Evolutionary conservation across 2,113 vertebrate genomes (phyloP), one percentile per base, ranked within the genome.

Genomic region (Phrynocephalus versicolor): DNA sequence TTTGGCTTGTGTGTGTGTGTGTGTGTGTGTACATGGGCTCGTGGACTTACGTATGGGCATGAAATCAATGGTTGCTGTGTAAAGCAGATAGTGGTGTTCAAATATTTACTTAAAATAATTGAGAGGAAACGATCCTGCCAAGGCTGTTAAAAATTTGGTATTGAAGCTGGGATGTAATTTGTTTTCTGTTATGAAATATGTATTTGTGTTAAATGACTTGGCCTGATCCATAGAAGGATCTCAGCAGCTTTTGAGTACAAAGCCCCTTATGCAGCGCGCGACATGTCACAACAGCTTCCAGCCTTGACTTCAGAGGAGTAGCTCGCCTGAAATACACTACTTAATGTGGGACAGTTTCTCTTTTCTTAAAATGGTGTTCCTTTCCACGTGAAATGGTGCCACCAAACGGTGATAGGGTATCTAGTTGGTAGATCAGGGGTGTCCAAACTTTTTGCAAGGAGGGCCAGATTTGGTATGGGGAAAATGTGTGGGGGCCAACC

Each of bases 31-130:
- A 58, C 90, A 82, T 88, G 76, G 57, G 85, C 21, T 33, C 3
- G 18, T 35, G 18, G 6, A 57, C 67, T 25, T 58, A 13, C 27
- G 67, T 15, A 37, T 55, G 60, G 35, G 33, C 75, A 25, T 27
- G 23, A 45, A 85, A 80, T 55, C 72, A 79, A 79, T 80, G 16
- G 58, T 73, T 35, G 57, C 71, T 90, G 86, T 78, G 85, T 79
- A 84, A 90, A 89, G 91, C 71, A 89, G 89, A 89, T 90, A 93
- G 86, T 88, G 75, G 87, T 89, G 71, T 89, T 87, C 90, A 93
- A 94, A 94, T 89, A 93, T 94, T 93, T 91, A 88, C 91, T 93
- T 92, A 86, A 92, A 89, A 83, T 93, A 91, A 92, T 92, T 81
- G 91, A 90, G 91, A 58, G 37, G 81, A 81, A 92, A 83, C 89